Conservation (phyloP, 2,113 vertebrate species). For the Pteruthius melanotis region DNA sequence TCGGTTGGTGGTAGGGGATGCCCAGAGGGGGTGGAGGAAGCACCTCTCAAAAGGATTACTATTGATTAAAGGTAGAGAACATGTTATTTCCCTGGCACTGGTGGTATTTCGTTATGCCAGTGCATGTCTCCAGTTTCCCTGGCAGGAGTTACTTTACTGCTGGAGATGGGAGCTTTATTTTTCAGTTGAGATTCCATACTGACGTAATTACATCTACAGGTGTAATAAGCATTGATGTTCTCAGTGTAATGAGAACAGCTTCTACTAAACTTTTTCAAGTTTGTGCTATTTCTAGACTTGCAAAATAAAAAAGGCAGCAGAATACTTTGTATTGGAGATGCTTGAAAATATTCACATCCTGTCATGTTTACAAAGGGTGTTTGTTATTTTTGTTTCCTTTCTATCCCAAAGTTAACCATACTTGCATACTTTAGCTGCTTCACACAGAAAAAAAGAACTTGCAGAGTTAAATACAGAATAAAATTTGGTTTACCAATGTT, state of each 20-base stretch:
- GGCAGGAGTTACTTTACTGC: neutral
- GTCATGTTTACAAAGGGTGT: neutral
- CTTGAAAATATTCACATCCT: neutral
- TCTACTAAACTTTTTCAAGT: neutral
- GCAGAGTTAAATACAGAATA: neutral
- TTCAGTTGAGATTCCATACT: neutral
- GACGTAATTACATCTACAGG: neutral
- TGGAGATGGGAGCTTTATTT: neutral
- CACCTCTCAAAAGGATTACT: neutral
- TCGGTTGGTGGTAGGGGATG: neutral
- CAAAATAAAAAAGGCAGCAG: neutral
- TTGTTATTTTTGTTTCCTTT: neutral
- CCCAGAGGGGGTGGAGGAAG: accelerated
- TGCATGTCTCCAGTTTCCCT: neutral
- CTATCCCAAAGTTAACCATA: neutral
- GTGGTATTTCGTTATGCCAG: neutral
- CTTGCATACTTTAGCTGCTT: neutral
- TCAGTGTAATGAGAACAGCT: neutral
- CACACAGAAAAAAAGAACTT: neutral
- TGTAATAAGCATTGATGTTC: neutral
- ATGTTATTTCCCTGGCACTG: neutral
- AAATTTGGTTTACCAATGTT: neutral
- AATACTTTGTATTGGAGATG: neutral
- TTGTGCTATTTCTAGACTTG: neutral
- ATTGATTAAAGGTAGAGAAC: neutral